Evolutionary conservation across 2,888 invertebrate genomes (phyloP), one percentile per base, ranked within the genome.

Genomic region (Zygothrica quintamaculata): DNA sequence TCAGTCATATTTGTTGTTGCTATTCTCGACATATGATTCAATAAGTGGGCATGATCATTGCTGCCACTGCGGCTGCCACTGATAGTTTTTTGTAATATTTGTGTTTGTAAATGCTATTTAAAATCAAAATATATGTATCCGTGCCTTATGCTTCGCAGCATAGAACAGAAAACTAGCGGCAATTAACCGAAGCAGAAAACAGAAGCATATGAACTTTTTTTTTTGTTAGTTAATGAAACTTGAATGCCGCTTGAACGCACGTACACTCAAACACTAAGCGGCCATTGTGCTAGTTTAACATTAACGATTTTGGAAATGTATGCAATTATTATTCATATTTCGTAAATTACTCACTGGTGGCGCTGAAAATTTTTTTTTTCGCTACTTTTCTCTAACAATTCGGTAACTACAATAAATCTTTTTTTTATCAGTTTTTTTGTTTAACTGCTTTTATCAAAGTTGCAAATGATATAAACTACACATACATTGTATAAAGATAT

Each of bases 1-100:
- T 36, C 59, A 75, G 65, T 64, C 71, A 62, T 68, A 71, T 71
- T 86, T 84, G 86, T 89, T 89, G 85, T 90, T 90, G 88, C 88
- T 89, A 89, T 89, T 90, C 88, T 89, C 74, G 88, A 89, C 81
- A 85, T 84, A 89, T 90, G 90, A 90, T 90, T 89, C 89, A 89
- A 88, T 82, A 84, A 82, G 77, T 71, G 70, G 60, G 64, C 65
- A 74, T 47, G 84, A 79, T 72, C 71, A 72, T 66, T 70, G 51
- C 47, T 52, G 39, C 46, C 22, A 37, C 60, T 57, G 62, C 39
- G 18, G 13, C 68, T 52, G 44, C 62, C 65, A 59, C 75, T 60
- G 73, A 64, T 69, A 55, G 52, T 72, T 46, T 52, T 47, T 68
- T 80, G 84, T 80, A 80, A 80, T 75, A 74, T 74, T 78, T 78